Percentiles rank a stretch among this genome's conserved stretches.
Evolutionary conservation across 1,140 invertebrate species (phyloP).

Genomic region (Penaeus indicus): DNA sequence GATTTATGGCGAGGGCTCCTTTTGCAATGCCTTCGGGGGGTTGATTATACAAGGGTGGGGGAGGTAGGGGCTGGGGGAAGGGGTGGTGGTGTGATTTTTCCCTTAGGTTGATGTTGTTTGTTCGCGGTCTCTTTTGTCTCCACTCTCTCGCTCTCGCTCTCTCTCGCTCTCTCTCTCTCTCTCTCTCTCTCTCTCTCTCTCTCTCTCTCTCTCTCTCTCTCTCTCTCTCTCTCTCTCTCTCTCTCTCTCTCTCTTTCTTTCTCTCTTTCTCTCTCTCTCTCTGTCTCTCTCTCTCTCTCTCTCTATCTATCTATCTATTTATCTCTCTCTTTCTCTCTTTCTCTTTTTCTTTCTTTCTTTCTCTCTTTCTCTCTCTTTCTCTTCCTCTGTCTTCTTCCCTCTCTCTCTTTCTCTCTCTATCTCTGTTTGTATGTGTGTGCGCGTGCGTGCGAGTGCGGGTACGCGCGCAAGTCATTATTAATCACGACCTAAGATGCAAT

Average conservation of each 20-base stretch:
- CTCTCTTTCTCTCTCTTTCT: not conserved
- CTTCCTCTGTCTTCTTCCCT: not conserved
- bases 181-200: not conserved
- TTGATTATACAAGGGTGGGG: no score
- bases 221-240: not conserved
- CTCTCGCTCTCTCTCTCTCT: not conserved
- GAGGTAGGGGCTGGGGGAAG: no score
- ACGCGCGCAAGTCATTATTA: not conserved
- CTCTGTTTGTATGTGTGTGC: not conserved
- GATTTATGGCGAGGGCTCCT: no score
- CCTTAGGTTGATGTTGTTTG: no score
- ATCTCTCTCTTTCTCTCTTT: not conserved
- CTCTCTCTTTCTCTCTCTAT: not conserved
- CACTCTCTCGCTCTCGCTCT: not conserved
- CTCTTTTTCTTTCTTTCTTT: not conserved
- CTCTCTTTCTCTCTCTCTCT: not conserved
- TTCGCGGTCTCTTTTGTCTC: not conserved
- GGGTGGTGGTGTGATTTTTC: no score
- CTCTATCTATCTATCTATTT: not conserved
- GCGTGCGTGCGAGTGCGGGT: no score
- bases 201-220: not conserved
- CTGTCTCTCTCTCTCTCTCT: not conserved
- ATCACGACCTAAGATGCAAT: no score
- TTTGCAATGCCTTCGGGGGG: no score
- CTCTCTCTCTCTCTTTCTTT: not conserved